Conservation (phyloP, 2,797 vertebrate species). For the Squalus acanthias region DNA sequence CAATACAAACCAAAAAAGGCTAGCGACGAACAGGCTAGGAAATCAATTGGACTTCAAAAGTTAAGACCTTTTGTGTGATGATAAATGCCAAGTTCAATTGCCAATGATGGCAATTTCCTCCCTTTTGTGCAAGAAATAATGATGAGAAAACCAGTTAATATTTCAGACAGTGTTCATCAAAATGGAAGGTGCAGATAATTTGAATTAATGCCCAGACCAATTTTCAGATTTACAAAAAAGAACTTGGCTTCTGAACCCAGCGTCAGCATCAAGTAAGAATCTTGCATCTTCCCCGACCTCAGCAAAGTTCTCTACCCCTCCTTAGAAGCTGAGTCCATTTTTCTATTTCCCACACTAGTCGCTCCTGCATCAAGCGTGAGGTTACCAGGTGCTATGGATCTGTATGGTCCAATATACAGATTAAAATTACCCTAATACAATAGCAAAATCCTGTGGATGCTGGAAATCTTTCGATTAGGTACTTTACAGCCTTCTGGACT, state of each 20-base stretch:
- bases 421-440: neutral
- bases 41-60: neutral
- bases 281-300: neutral
- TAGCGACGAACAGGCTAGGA: no score
- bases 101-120: neutral
- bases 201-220: neutral
- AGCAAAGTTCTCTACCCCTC: neutral
- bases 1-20: no score
- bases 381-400: neutral
- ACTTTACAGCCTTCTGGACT: no score
- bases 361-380: neutral
- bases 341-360: neutral
- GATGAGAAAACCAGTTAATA: neutral
- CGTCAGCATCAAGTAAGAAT: neutral
- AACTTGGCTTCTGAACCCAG: neutral
- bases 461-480: no score
- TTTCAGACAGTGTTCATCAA: neutral
- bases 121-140: neutral
- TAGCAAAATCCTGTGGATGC: no score
- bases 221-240: neutral
- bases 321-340: neutral
- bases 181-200: neutral
- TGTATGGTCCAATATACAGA: neutral
- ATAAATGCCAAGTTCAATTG: neutral
- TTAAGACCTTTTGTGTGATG: neutral